These are phyloP conservation scores for Caenorhabditis inopinata DNA, from an alignment of 1,140 invertebrate species.

Conservation along the genomic window DNA sequence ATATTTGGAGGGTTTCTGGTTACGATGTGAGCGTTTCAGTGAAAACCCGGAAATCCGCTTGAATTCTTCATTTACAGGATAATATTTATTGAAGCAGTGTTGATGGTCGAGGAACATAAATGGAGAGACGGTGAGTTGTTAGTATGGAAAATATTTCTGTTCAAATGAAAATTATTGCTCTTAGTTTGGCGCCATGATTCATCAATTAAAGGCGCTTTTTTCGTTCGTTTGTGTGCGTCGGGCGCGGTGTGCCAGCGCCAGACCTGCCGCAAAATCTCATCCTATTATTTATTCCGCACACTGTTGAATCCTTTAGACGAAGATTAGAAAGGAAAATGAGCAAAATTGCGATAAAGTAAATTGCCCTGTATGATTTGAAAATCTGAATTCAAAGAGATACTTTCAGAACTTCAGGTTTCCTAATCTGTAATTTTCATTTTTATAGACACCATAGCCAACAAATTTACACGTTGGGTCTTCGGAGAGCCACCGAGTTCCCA, in stretches of 20 bases:
- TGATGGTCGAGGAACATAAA: conserved; percentile 11
- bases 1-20: not conserved
- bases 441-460: not conserved
- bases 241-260: too few species aligned
- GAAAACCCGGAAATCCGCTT: not conserved
- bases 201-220: too few species aligned
- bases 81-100: not conserved
- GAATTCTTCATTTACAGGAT: not conserved
- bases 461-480: not conserved
- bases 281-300: too few species aligned
- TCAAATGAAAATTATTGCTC: too few species aligned
- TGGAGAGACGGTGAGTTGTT: not conserved
- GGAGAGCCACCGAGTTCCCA: not conserved
- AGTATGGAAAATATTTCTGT: too few species aligned
- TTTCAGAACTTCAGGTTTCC: not conserved
- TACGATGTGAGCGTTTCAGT: not conserved
- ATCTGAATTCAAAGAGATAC: not conserved
- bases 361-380: not conserved
- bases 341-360: too few species aligned
- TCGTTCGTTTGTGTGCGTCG: too few species aligned
- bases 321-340: too few species aligned
- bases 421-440: not conserved
- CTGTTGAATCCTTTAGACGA: too few species aligned
- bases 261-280: too few species aligned
- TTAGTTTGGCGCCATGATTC: too few species aligned